A percentile compares a stretch with the other conserved stretches of the same genome.
Conservation (phyloP, 2,113 vertebrate species). For the Ranitomeya imitator region DNA sequence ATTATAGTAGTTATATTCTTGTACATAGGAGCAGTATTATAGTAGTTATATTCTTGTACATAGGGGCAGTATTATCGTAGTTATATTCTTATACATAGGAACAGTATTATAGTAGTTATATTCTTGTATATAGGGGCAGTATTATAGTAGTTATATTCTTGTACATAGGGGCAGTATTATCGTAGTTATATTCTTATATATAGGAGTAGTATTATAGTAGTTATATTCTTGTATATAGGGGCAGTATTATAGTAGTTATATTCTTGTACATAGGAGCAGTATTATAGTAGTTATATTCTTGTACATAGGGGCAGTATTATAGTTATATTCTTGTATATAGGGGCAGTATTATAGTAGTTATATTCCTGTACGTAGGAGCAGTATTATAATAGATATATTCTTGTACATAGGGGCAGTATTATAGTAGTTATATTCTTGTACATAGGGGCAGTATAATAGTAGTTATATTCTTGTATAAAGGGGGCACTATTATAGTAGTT, state of each 20-base stretch:
- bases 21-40: too few species aligned
- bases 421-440: neutral
- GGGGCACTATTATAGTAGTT: neutral
- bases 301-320: too few species aligned
- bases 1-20: too few species aligned
- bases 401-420: neutral
- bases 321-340: neutral
- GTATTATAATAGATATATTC: neutral
- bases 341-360: neutral
- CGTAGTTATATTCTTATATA: too few species aligned
- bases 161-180: too few species aligned
- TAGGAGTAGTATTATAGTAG: neutral
- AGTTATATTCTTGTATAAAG: neutral
- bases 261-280: too few species aligned
- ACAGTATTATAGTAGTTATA: slow-evolving; percentile 8
- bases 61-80: neutral
- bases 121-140: neutral
- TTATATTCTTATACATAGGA: neutral
- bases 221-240: neutral
- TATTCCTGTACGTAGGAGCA: neutral
- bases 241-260: slow-evolving; percentile 3
- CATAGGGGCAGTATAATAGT: neutral
- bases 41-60: too few species aligned
- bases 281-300: too few species aligned
- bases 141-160: slow-evolving; percentile 7